Evolutionary conservation across 2,797 vertebrate species (phyloP).

Genomic region (Cyprinodon diabolis): DNA sequence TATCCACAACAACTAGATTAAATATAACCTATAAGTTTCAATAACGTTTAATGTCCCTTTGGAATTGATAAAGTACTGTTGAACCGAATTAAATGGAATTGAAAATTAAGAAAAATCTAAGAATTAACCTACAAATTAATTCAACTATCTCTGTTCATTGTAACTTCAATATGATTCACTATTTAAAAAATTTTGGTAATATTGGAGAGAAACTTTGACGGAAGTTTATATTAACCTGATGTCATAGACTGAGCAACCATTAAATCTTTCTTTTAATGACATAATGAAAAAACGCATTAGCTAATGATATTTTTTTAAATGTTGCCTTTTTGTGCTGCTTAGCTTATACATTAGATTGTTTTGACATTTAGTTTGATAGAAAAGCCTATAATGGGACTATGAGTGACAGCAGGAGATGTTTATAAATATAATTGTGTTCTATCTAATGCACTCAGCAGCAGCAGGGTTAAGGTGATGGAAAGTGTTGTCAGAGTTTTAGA

Average conservation of each 20-base stretch:
- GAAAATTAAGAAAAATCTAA: too few relatives aligned
- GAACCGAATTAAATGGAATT: too few relatives aligned
- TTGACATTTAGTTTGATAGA: slow-evolving; percentile 36
- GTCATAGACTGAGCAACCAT: not conserved
- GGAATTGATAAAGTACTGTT: too few relatives aligned
- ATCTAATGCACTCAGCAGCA: slow-evolving; percentile 40
- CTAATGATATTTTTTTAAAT: slow-evolving; percentile 8
- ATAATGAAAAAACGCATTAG: not conserved
- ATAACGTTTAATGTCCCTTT: too few relatives aligned
- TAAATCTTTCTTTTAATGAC: slow-evolving; percentile 1
- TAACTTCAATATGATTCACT: too few relatives aligned
- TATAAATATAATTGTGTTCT: slow-evolving; percentile 64
- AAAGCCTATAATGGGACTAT: slow-evolving; percentile 37
- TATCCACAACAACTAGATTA: too few relatives aligned
- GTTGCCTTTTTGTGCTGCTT: slow-evolving; percentile 8
- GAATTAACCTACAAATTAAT: too few relatives aligned
- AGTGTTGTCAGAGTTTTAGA: slow-evolving; percentile 59
- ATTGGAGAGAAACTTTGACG: slow-evolving; percentile 37
- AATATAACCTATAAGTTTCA: too few relatives aligned
- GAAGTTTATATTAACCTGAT: slow-evolving; percentile 2
- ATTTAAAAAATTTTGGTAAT: slow-evolving; percentile 45
- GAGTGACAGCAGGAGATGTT: slow-evolving; percentile 57
- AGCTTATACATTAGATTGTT: slow-evolving; percentile 14
- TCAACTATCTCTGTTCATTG: too few relatives aligned
- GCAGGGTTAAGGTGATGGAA: slow-evolving; percentile 58